A percentile compares a stretch with the other conserved stretches of the same genome.
Evolutionary conservation across 2,113 vertebrate genomes (phyloP).

Genomic region (Archocentrus centrarchus): DNA sequence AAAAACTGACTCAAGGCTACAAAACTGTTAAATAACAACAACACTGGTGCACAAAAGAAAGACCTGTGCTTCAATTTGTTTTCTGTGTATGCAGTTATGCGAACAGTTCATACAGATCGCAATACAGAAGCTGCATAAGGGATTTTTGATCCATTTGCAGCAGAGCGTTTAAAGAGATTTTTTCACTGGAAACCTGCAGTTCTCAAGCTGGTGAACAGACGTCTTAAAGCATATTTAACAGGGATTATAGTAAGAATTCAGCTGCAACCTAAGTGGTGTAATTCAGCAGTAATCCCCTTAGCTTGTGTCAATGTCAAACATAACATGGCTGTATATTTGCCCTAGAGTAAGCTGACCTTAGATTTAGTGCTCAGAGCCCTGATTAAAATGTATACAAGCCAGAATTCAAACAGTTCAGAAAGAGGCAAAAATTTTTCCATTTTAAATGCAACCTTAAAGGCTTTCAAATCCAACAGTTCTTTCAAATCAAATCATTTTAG

Average conservation of each 20-base stretch:
- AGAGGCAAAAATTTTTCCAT: neutral
- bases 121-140: neutral
- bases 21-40: slow-evolving; percentile 23
- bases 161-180: neutral
- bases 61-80: slow-evolving; percentile 4
- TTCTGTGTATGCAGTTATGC: neutral
- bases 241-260: neutral
- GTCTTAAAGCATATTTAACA: slow-evolving; percentile 2
- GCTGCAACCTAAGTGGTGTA: neutral
- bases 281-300: neutral
- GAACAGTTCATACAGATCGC: neutral
- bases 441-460: neutral
- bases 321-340: neutral
- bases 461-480: neutral
- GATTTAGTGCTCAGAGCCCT: neutral
- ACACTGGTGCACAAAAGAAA: neutral
- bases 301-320: neutral
- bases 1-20: slow-evolving; percentile 6
- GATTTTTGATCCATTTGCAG: neutral
- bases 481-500: neutral
- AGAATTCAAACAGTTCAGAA: neutral
- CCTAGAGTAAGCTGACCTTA: neutral
- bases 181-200: neutral
- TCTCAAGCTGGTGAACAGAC: neutral
- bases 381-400: neutral